Evolutionary conservation across 1,140 invertebrate species (phyloP), one percentile per base, ranked within the genome.

Genomic region (Drosophila pseudoobscura): DNA sequence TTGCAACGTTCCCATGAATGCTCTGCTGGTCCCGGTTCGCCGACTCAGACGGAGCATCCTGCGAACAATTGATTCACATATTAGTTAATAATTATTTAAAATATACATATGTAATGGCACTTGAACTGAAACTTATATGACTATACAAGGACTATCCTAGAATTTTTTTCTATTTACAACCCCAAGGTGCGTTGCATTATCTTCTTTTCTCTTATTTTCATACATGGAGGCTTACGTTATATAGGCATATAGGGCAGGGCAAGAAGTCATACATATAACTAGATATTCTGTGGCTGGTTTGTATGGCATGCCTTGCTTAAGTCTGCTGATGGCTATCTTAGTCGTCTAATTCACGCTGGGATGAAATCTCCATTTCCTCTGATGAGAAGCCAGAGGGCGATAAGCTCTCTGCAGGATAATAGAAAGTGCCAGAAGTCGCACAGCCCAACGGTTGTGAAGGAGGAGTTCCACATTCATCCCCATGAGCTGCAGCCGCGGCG

Each of bases 321-420:
- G 35, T 39, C 35, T 35, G 13, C 22, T 15, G 9, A 22, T 24
- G 29, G 39, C 20, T 20, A 24, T 29, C 9, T 70, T 75, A 88
- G 11, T 88, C 84, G 24, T 89, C 83, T 2, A 75, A 22, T 24
- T 83, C 83, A 22, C 79, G 83, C 17, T 83, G 50, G 8, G 75
- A 52, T 8, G 56, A 31, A n/a, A 89, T 80, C 24, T 91, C 89
- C 20, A 82, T 83, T 1, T 90, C 89, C 55, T 91, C 91, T 0
- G 82, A 85, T 2, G 89, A 91, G 41, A 91, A 88, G 2, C 88
- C 90, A 0, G 89, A 90, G 6, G 89, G 89, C 8, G 91, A 91
- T 54, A 90, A 57, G 60, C 90, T 91, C 43, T 91, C 90, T 0
- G 89, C 69, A 6, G 90, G 91, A 65, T 90, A 91, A 52, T 83